These are phyloP conservation scores for Sebastes vulpes DNA, from an alignment of 2,797 vertebrate species.

Conservation along the genomic window DNA sequence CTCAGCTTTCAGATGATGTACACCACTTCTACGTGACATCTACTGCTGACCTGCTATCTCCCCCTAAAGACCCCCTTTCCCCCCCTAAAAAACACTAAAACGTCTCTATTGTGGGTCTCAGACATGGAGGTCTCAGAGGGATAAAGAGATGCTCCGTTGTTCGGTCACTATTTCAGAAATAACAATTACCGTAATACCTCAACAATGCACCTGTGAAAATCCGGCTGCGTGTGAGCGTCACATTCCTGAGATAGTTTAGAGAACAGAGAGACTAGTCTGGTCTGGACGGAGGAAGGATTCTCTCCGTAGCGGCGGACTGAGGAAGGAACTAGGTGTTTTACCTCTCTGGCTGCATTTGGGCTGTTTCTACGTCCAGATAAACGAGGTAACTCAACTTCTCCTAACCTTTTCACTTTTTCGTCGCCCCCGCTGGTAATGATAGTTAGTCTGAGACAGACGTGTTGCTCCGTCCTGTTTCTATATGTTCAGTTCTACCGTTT, in stretches of 20 bases:
- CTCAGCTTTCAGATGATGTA: too few species aligned
- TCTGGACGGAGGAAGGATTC: slow-evolving; percentile 10
- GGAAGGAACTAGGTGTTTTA: background rate
- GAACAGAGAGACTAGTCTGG: slow-evolving; percentile 49
- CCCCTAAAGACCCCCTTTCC: rapidly evolving
- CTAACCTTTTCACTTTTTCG: background rate
- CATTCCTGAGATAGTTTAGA: slow-evolving; percentile 61
- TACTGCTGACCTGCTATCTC: too few species aligned
- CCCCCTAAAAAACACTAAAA: too few species aligned
- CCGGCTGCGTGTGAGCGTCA: slow-evolving; percentile 14
- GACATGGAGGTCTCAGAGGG: too few species aligned
- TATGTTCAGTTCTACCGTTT: too few species aligned
- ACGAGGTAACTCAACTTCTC: slow-evolving; percentile 20
- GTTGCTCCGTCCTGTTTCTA: background rate
- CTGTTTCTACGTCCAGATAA: background rate
- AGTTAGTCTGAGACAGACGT: background rate
- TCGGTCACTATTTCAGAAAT: background rate
- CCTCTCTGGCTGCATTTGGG: too few species aligned
- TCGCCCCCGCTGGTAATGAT: background rate
- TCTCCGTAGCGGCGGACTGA: background rate
- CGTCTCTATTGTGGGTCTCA: too few species aligned
- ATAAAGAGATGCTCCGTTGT: background rate
- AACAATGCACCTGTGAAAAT: background rate
- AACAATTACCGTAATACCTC: slow-evolving; percentile 1
- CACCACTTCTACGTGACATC: too few species aligned